Percentiles rank a stretch among this genome's conserved stretches.
These are phyloP conservation scores for Ailuropoda melanoleuca DNA, from an alignment of 2,113 vertebrate genomes.

Conservation along the genomic window DNA sequence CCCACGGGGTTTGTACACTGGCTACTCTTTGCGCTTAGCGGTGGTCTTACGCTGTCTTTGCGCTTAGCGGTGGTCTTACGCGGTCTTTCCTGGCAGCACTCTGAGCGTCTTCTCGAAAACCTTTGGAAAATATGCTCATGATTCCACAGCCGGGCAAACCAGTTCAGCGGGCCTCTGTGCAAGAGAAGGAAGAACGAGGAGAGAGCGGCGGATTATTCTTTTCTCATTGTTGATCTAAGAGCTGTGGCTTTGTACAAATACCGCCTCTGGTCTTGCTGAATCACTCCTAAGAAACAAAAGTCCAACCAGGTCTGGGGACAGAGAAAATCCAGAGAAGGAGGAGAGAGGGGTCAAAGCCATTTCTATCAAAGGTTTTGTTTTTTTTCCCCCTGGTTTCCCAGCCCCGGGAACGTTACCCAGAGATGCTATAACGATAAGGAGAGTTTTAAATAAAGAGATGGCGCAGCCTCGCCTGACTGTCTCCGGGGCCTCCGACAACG, in stretches of 20 bases:
- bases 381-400: neutral
- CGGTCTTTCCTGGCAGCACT: neutral
- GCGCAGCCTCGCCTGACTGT: neutral
- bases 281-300: neutral
- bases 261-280: neutral
- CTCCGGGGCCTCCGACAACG: no score
- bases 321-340: neutral
- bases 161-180: accelerated
- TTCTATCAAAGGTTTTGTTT: neutral
- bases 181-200: neutral
- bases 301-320: neutral
- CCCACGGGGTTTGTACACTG: neutral
- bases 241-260: neutral
- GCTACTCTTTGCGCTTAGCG: neutral
- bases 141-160: neutral
- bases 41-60: neutral
- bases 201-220: neutral
- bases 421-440: neutral
- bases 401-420: neutral
- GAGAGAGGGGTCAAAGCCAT: neutral
- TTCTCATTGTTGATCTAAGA: neutral
- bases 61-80: neutral
- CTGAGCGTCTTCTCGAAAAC: neutral
- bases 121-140: neutral
- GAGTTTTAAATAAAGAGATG: neutral